Evolutionary conservation across 2,797 vertebrate genomes (phyloP).

Genomic region (Channa striata): DNA sequence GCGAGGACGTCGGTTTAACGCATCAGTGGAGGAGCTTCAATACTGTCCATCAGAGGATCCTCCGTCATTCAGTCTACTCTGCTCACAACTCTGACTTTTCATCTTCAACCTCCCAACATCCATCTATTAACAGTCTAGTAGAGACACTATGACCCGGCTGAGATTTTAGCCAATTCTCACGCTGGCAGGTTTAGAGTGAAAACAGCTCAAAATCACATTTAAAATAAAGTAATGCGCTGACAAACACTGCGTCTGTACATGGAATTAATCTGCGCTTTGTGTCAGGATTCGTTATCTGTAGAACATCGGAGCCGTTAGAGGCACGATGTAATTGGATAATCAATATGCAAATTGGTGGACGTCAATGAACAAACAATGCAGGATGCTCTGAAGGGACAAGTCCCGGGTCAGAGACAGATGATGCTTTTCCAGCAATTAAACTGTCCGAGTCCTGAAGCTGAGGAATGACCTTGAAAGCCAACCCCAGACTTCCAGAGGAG

Average conservation of each 20-base stretch:
- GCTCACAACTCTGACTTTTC: neutral
- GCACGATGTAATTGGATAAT: neutral
- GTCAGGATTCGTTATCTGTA: neutral
- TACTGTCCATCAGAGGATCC: neutral
- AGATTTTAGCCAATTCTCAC: neutral
- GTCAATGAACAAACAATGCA: too few relatives aligned
- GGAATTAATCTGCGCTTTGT: neutral
- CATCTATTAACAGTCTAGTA: neutral
- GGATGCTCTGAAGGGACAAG: neutral
- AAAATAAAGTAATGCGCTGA: neutral
- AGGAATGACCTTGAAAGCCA: too few relatives aligned
- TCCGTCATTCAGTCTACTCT: conserved; percentile 1
- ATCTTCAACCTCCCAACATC: neutral
- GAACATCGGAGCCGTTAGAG: neutral
- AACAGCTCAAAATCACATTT: neutral
- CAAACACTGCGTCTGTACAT: neutral
- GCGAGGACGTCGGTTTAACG: conserved; percentile 6
- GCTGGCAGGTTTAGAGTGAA: neutral
- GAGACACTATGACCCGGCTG: neutral
- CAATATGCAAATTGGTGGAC: too few relatives aligned
- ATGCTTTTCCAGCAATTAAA: too few relatives aligned
- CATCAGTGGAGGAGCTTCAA: neutral
- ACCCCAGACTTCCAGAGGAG: too few relatives aligned
- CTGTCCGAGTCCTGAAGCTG: too few relatives aligned
- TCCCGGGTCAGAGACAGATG: neutral